Percentiles rank a stretch among this genome's conserved stretches.
phyloP scores from a whole-genome alignment of 2,797 vertebrate species.

The Thunnus albacares region DNA sequence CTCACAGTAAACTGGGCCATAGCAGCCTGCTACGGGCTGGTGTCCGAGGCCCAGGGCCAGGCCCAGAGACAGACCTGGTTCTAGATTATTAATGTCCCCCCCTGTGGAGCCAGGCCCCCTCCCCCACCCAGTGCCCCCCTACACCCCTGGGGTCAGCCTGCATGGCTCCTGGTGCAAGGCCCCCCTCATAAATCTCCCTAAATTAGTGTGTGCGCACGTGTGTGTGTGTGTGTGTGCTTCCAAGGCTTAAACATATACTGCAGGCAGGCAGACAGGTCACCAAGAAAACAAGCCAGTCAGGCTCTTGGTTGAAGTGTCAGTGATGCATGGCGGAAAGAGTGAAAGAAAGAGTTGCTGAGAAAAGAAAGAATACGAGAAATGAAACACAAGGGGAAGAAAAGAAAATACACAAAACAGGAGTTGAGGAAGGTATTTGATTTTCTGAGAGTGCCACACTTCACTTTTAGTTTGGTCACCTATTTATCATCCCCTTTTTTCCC shows the following conservation, averaged over 20 bases:
- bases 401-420: constrained; percentile 72
- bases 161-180: constrained; percentile 92
- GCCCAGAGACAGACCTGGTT: constrained; percentile 82
- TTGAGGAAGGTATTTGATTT: constrained; percentile 59
- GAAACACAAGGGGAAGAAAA: constrained; percentile 69
- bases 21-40: constrained; percentile 55
- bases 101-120: constrained; percentile 86
- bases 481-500: constrained; percentile 22
- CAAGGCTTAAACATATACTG: constrained; percentile 84
- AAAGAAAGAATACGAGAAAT: constrained; percentile 70
- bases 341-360: constrained; percentile 69
- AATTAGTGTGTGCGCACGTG: constrained; percentile 85
- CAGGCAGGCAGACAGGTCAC: constrained; percentile 91
- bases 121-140: constrained; percentile 71
- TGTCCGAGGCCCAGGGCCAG: constrained; percentile 78
- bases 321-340: constrained; percentile 82
- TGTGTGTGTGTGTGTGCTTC: constrained; percentile 42
- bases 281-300: constrained; percentile 93
- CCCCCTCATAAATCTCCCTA: constrained; percentile 96
- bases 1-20: constrained; percentile 72
- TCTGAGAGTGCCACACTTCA: constrained; percentile 48
- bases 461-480: constrained; percentile 46
- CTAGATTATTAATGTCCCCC: constrained; percentile 95
- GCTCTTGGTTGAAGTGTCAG: constrained; percentile 93
- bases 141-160: constrained; percentile 91